Evolutionary conservation across 2,113 vertebrate species (phyloP), one percentile per base, ranked within the genome.

Genomic region (Phrynosoma platyrhinos): DNA sequence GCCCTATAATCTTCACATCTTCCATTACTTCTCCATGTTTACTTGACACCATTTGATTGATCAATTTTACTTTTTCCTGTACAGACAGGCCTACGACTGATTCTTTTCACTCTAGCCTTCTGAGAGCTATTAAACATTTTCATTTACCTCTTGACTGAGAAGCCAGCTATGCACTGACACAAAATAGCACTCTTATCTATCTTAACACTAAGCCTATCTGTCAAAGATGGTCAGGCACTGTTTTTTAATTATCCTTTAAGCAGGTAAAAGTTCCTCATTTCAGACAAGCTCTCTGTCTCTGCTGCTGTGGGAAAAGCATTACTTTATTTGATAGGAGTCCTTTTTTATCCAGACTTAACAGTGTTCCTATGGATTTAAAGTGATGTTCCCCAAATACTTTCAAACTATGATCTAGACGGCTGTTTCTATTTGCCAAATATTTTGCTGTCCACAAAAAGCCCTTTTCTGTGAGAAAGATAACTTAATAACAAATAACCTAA

Each of bases 381-480:
- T 80, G 82, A 84, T 89, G 90, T 27, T 89, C 91, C 88, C 69
- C 90, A 84, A 90, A 76, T 91, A 93, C 91, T 92, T 93, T 89
- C 42, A 91, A 94, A 66, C 88, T 90, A 64, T 27, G 2, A 84
- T 91, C 87, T 92, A 89, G 89, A 42, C 69, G 94, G 86, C 23
- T 94, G 80, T 90, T 83, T 78, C 55, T 90, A 68, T 89, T 91
- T 94, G 91, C 87, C 92, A 95, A 81, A 87, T 87, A 91, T 95
- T 95, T 93, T 87, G 89, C 90, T 91, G 91, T 90, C 90, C 83
- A 82, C 85, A 86, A 96, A 90, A 92, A 91, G 84, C 91, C 74
- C 93, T 92, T 93, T 94, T 71, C 91, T 95, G 94, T 95, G 93
- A 94, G 92, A 95, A 47, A 94, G 94, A 71, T 92, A 94, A 91